Base-by-base conservation (phyloP, 2,113 vertebrate species). In the Entelurus aequoreus region DNA sequence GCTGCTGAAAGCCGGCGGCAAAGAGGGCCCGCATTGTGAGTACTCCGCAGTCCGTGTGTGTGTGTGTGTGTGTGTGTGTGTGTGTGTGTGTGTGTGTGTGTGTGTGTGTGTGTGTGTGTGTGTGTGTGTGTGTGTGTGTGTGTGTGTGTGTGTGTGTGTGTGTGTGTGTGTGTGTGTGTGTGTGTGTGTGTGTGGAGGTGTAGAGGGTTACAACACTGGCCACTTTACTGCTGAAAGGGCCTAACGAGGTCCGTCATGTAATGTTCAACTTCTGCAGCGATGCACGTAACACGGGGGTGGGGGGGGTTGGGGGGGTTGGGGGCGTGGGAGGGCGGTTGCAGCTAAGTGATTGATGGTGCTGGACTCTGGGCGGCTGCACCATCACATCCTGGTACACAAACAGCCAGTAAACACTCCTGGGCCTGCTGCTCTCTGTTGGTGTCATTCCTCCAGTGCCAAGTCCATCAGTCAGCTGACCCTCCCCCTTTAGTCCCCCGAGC, bases 21-120 rank as follows among this genome's bases (percentile, higher is more conserved):
- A 88, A 80, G 95, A 98, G 81, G 97, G 95, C 54, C 97, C 96
- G 0, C 96, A 95, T 79, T 96, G 97, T 99, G 87, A 99, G 96
- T 79, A 15, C 7, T 8, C 10, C 28, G 28, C 28, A 2, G 28
- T 28, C 28, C 28, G 28, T 28, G 28, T 4, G 28, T 38, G 21
- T 40, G 21, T 53, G 11, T 38, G 21, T 40, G 21, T 53, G 11
- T 38, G 21, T 40, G 21, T 53, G 11, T 38, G 21, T 40, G 21
- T 53, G 11, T 38, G 21, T 40, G 21, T 53, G 11, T 38, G 21
- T 40, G 21, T 53, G 11, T 38, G 21, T 40, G 21, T 53, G 11
- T 38, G 21, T 40, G 21, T 53, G 11, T 38, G 21, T 40, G 21
- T 53, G 11, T 38, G 21, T 40, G 21, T 53, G 11, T 38, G 21